Evolutionary conservation across 2,888 invertebrate species (phyloP), one percentile per base, ranked within the genome.

Genomic region (Cephus sareptanus): DNA sequence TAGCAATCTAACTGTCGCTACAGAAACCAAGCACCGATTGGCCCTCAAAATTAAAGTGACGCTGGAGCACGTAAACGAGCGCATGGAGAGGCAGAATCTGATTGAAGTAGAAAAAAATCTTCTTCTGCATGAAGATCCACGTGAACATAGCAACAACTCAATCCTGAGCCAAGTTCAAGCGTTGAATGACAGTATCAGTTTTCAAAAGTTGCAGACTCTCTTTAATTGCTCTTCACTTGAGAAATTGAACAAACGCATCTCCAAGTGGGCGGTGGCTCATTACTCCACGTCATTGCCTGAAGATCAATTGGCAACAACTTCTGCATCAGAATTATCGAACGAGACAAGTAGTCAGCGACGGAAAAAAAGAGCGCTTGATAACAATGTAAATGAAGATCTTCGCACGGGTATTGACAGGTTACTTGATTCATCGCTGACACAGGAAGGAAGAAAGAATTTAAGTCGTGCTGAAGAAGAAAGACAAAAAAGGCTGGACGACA

Each of bases 61-160:
- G 30, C 75, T 87, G 4, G 84, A 87, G 69, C 83, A 84, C 35
- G 79, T 85, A 23, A 76, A 84, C 40, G 85, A 82, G 37, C 78
- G 83, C 6, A 76, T 82, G 9, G 81, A 85, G 69, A 83, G 77
- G 56, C 79, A 82, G 30, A 81, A 82, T 34, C 69, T 87, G 34
- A 81, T 83, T 6, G 82, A 85, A 68, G 75, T 87, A 4, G 85
- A 86, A 15, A 84, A 84, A 40, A 80, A 84, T 34, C 37, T 87
- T 71, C 74, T 81, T 11, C 74, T 87, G 56, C 40, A 83, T 69
- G 85, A 82, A 78, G 77, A 75, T 33, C 75, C 80, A 12, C 56
- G 75, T 1, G 77, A 82, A 3, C 35, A 76, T 75, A 76, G 76
- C 11, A 81, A 85, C 69, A 37, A 79, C n/a, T 79, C 82, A 69